Evolutionary conservation across 1,140 invertebrate genomes (phyloP), one percentile per base, ranked within the genome.

Genomic region (Macrobrachium nipponense): DNA sequence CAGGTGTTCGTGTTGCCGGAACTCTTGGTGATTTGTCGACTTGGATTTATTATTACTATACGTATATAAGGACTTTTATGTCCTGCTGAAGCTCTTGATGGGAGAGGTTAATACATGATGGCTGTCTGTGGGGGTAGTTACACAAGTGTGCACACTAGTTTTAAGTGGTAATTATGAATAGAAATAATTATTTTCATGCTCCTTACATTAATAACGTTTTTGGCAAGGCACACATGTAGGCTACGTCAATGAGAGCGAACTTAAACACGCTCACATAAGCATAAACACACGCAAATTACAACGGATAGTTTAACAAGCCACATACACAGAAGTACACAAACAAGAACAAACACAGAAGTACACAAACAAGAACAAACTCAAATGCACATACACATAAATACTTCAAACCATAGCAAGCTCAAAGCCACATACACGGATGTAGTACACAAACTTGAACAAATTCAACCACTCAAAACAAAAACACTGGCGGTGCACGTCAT

Each of bases 301-400:
- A 5, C 73, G 51, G 23, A 76, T 3, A 76, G 23, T 36, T 36
- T 36, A 36, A 36, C 27, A 36, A 2, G 27, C 4, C 73, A 76
- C 73, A 7, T 44, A 76, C 73, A 51, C 73, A 76, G 23, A 76
- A 23, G 51, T 44, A 76, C 73, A 76, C 73, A 7, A 14, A 76
- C 73, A 36, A 23, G 15, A 23, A 36, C 73, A 36, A 23, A 3
- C 73, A 76, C 73, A 51, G 23, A 76, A 60, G 68, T 62, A 80
- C 79, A 80, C 79, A 66, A 60, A 80, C 60, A 80, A 60, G 68
- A 60, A 80, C 79, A 80, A 60, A 80, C 79, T 66, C 79, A 80
- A 60, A 80, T 44, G 72, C 80, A 70, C 80, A 70, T 66, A 70
- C 80, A 70, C 80, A 70, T 44, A 81, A 64, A 51, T 66, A 51